These are phyloP conservation scores for Acrocera orbiculus DNA, from an alignment of 2,888 invertebrate genomes.

Conservation along the genomic window DNA sequence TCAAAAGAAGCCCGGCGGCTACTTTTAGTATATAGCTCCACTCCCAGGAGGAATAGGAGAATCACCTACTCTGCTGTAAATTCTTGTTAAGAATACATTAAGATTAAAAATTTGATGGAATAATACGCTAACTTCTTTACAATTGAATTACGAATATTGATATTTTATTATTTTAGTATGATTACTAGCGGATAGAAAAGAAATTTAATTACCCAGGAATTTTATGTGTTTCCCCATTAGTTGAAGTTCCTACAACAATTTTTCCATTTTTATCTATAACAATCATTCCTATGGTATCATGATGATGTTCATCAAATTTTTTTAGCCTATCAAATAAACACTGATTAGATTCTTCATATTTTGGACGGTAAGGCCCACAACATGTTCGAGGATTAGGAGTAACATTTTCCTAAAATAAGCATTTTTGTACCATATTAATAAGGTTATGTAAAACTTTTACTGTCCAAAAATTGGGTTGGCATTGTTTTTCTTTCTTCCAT, in stretches of 20 bases:
- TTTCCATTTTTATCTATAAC: slow-evolving; percentile 62
- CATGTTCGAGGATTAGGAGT: slow-evolving; percentile 53
- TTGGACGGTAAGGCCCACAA: slow-evolving; percentile 77
- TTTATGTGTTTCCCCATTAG: slow-evolving; percentile 86
- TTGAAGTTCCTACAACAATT: slow-evolving; percentile 83
- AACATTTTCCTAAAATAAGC: slow-evolving; percentile 55
- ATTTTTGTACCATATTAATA: no score
- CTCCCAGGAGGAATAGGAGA: slow-evolving; percentile 54
- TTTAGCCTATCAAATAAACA: background rate
- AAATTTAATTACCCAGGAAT: slow-evolving; percentile 57
- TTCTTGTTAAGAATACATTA: no score
- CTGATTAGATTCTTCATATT: background rate
- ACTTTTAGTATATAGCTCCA: no score
- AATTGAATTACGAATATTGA: no score
- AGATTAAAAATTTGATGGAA: no score
- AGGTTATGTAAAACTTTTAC: no score
- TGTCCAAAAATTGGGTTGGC: slow-evolving; percentile 95
- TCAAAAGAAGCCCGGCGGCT: no score
- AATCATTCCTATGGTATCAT: slow-evolving; percentile 96
- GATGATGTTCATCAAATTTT: slow-evolving; percentile 44
- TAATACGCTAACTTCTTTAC: no score
- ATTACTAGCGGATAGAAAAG: no score
- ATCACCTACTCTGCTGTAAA: slow-evolving; percentile 16
- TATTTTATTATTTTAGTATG: no score
- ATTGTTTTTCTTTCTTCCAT: slow-evolving; percentile 62